Evolutionary conservation across 2,113 vertebrate genomes (phyloP).

Genomic region (Seriola dumerili): DNA sequence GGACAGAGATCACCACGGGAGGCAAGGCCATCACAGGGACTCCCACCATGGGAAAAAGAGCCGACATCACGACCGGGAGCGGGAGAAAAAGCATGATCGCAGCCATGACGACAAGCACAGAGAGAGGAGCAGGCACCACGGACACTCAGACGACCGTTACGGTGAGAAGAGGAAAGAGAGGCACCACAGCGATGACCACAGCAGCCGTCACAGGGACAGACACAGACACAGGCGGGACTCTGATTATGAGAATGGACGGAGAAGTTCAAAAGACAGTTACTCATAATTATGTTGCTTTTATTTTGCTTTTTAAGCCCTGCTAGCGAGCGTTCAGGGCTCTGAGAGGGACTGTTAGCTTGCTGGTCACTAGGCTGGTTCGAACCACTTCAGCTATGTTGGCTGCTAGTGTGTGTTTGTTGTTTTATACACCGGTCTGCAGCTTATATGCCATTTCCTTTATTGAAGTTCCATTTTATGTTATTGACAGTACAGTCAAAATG

Average conservation of each 20-base stretch:
- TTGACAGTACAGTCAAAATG: constrained; percentile 67
- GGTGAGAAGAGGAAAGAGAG: constrained; percentile 89
- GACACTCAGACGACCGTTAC: constrained; percentile 81
- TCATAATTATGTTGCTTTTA: constrained; percentile 60
- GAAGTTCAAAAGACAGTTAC: constrained; percentile 88
- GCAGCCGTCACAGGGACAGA: constrained; percentile 83
- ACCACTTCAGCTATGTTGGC: constrained; percentile 6
- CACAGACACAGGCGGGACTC: constrained; percentile 89
- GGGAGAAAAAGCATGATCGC: constrained; percentile 82
- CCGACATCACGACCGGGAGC: constrained; percentile 86
- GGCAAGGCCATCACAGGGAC: constrained; percentile 89
- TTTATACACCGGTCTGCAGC: constrained; percentile 33
- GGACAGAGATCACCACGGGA: constrained; percentile 85
- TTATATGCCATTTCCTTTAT: constrained; percentile 37
- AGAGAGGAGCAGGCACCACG: constrained; percentile 85
- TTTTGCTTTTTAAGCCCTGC: constrained; percentile 7
- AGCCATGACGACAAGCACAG: constrained; percentile 79
- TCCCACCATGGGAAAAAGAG: constrained; percentile 91
- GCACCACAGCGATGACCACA: constrained; percentile 88
- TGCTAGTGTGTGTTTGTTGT: constrained; percentile 25
- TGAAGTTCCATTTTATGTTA: constrained; percentile 60
- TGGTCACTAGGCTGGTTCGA: constrained; percentile 29
- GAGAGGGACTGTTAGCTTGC: constrained; percentile 15
- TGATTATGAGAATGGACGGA: constrained; percentile 88
- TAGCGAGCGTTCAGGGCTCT: background rate